Evolutionary conservation across 2,888 invertebrate genomes (phyloP), one percentile per base, ranked within the genome.

Genomic region (Noctua pronuba): DNA sequence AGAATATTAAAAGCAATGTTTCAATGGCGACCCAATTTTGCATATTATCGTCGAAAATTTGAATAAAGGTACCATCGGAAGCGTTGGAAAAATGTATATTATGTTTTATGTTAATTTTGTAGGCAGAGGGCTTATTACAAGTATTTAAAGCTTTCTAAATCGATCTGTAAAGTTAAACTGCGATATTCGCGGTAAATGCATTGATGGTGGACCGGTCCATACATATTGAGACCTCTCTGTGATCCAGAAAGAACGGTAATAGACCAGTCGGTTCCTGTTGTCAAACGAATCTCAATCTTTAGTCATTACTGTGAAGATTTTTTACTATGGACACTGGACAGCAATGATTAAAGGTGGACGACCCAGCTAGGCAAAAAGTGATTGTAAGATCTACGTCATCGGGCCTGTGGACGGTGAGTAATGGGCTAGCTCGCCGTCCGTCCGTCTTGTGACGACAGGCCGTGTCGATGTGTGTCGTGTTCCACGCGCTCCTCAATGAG

Each of bases 41-140:
- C 87, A 88, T 88, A 87, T 83, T 87, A 87, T 82, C 87, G 71
- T 80, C 77, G 13, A 70, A 84, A 88, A 88, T 88, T 88, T 88
- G 58, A 88, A 88, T 88, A 88, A 88, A 88, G 86, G 88, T 85
- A 82, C 28, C 79, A 75, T 84, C 80, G 78, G 83, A 78, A 83
- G 64, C 86, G 83, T 60, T 87, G 77, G 80, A 87, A 88, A 87
- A 88, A 83, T 82, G 71, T 78, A 73, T 86, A 80, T 84, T 81
- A 73, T 83, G 79, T 83, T 86, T 70, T 83, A 86, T 86, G 83
- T 67, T 86, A 83, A 83, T 86, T 76, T 72, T 55, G 68, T 44
- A 18, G 58, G 21, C 79, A 79, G 41, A 79, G 69, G 58, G 84
- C 79, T 80, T 79, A 69, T 80, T 79, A 83, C n/a, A 8, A 58